Percentiles rank a stretch among this genome's conserved stretches.
Conservation (phyloP, 2,888 invertebrate species). For the Drosophila affinis region DNA sequence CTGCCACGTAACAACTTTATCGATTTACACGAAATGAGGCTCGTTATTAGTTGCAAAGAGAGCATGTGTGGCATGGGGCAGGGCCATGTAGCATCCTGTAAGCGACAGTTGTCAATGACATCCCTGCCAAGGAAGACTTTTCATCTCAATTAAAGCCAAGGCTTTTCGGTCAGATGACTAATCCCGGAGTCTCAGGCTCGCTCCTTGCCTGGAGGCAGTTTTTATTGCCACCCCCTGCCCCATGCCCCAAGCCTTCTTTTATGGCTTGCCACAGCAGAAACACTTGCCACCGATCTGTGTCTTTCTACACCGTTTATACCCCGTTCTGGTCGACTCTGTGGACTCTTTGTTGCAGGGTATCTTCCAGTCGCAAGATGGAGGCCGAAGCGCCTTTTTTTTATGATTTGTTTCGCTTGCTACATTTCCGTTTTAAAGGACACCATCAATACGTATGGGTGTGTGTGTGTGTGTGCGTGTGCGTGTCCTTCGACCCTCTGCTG, state of each 20-base stretch:
- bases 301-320: background rate
- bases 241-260: slow-evolving; percentile 38
- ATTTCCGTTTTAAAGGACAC: slow-evolving; percentile 66
- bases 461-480: slow-evolving; percentile 4
- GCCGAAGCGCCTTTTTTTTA: slow-evolving; percentile 51
- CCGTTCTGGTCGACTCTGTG: background rate
- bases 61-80: too few relatives aligned
- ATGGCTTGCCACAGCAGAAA: slow-evolving; percentile 61
- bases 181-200: slow-evolving; percentile 47
- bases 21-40: slow-evolving; percentile 75
- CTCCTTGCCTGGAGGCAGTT: slow-evolving; percentile 26
- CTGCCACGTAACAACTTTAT: slow-evolving; percentile 72
- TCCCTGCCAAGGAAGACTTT: slow-evolving; percentile 14
- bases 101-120: slow-evolving; percentile 23
- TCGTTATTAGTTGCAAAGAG: slow-evolving; percentile 69
- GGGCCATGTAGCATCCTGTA: slow-evolving; percentile 3
- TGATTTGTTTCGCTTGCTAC: slow-evolving; percentile 64
- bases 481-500: slow-evolving; percentile 29
- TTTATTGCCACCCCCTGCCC: slow-evolving; percentile 66
- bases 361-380: background rate
- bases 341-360: background rate
- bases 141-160: slow-evolving; percentile 40
- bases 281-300: background rate
- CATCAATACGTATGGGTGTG: slow-evolving; percentile 20
- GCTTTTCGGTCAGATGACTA: slow-evolving; percentile 47